Evolutionary conservation across 2,888 invertebrate species (phyloP).

Genomic region (Ferdinandea cuprea): DNA sequence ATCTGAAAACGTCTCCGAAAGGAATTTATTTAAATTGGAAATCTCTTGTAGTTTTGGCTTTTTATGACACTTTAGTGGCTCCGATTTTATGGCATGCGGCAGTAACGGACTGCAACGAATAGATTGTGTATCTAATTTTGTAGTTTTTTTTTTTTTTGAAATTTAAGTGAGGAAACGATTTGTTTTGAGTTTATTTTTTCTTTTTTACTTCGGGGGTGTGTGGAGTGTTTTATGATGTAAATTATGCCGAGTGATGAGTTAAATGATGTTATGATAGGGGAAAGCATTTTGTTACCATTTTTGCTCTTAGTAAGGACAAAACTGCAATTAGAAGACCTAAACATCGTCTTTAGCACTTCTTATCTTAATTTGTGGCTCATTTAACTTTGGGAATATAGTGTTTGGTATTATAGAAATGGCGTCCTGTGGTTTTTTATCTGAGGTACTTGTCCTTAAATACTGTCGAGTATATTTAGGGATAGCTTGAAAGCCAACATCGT

Average conservation of each 20-base stretch:
- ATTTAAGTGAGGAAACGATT: constrained; percentile 4
- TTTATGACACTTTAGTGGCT: constrained; percentile 54
- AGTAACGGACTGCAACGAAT: constrained; percentile 44
- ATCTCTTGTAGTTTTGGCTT: constrained; percentile 13
- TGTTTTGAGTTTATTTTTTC: constrained; percentile 3
- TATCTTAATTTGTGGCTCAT: too few species aligned
- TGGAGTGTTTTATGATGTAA: constrained; percentile 23
- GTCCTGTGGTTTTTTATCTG: too few species aligned
- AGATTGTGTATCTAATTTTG: constrained; percentile 45
- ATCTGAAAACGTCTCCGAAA: constrained; percentile 23
- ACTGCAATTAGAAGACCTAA: too few species aligned
- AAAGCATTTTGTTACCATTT: too few species aligned
- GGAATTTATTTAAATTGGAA: constrained; percentile 47
- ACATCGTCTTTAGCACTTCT: too few species aligned
- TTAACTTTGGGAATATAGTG: too few species aligned
- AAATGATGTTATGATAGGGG: too few species aligned
- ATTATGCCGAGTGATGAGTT: background rate
- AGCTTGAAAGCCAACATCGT: too few species aligned
- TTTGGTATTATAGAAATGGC: too few species aligned
- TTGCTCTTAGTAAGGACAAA: too few species aligned
- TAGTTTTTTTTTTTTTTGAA: constrained; percentile 7
- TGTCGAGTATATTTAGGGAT: too few species aligned
- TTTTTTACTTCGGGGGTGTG: constrained; percentile 8
- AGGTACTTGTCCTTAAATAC: too few species aligned
- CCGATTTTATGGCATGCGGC: constrained; percentile 41